Evolutionary conservation across 2,113 vertebrate genomes (phyloP).

Genomic region (Himantopus leucocephalus): DNA sequence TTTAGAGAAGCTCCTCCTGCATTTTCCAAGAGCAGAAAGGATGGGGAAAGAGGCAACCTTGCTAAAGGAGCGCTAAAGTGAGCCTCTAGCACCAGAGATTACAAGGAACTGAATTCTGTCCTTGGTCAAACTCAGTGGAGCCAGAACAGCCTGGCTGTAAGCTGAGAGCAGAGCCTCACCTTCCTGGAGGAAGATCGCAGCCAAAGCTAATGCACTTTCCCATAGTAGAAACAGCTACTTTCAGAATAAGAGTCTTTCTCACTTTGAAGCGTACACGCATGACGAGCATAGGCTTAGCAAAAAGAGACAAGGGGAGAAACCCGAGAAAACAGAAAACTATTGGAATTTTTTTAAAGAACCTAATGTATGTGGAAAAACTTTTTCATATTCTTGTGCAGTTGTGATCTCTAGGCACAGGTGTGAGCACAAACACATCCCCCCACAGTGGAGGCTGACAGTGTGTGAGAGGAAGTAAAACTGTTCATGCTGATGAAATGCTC

Average conservation of each 20-base stretch:
- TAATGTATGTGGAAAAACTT: background rate
- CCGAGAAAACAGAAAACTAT: background rate
- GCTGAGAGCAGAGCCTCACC: background rate
- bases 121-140: background rate
- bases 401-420: slow-evolving; percentile 3
- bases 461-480: background rate
- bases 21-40: background rate
- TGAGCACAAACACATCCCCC: background rate
- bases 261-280: background rate
- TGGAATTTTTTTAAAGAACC: background rate
- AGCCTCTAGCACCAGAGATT: background rate
- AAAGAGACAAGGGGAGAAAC: background rate
- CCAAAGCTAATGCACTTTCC: background rate
- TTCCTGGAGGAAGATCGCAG: slow-evolving; percentile 1
- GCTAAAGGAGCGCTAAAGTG: background rate
- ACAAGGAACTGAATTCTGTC: background rate
- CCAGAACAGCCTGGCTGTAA: background rate
- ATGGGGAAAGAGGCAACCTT: background rate
- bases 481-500: background rate
- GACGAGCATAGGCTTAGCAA: background rate
- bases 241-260: slow-evolving; percentile 3
- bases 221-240: background rate
- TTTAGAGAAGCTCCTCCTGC: background rate
- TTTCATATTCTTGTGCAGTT: background rate
- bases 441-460: background rate